A percentile compares a stretch with the other conserved stretches of the same genome.
These are phyloP conservation scores for Tachina fera DNA, from an alignment of 2,888 invertebrate genomes.

Conservation along the genomic window DNA sequence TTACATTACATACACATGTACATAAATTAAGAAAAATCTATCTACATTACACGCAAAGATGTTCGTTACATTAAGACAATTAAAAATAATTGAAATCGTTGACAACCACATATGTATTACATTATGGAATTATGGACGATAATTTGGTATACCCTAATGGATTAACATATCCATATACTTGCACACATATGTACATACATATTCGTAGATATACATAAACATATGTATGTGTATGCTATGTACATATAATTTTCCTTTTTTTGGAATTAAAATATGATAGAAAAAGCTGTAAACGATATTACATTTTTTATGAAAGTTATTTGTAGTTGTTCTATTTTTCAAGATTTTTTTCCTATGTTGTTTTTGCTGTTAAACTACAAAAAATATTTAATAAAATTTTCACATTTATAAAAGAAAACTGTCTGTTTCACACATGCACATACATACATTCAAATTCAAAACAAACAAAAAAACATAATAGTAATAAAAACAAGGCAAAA, in stretches of 20 bases:
- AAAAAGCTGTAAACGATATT: conserved; percentile 52
- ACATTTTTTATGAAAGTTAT: conserved; percentile 60
- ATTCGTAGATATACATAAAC: neutral
- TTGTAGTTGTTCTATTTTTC: conserved; percentile 48
- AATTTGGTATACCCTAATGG: neutral
- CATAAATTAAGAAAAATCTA: neutral
- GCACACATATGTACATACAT: neutral
- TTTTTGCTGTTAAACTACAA: conserved; percentile 44
- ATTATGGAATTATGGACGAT: neutral
- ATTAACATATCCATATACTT: neutral
- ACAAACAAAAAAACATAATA: conserved; percentile 14
- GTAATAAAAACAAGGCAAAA: conserved; percentile 27
- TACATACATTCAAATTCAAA: conserved; percentile 11
- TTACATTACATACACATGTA: neutral
- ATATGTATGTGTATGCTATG: too few species aligned
- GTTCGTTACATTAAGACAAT: neutral
- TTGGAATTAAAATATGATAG: conserved; percentile 38
- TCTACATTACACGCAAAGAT: neutral
- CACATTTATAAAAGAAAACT: conserved; percentile 61
- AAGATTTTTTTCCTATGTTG: conserved; percentile 15
- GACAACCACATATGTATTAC: neutral
- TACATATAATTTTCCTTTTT: neutral
- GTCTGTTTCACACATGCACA: conserved; percentile 48
- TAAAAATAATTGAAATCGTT: neutral
- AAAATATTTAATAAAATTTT: conserved; percentile 66